Base-by-base conservation (phyloP, 2,797 vertebrate species). In the Siniperca scherzeri region DNA sequence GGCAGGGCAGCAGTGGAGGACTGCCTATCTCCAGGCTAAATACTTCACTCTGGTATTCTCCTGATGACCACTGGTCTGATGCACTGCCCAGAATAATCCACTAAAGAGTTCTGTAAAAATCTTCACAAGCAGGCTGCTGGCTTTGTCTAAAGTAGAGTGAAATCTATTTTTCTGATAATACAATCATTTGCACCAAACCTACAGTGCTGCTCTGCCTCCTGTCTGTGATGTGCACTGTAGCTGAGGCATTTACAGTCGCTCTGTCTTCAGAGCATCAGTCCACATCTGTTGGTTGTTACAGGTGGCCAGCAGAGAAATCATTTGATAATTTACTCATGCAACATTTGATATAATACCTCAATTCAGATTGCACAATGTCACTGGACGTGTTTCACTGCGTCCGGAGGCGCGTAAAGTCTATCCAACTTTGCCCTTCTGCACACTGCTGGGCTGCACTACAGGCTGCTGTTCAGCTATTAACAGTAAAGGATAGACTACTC, bases 401-500 rank as follows among this genome's bases (percentile, higher is more conserved):
- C 70, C 80, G 4, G 30, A 33, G 33, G 82, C 25, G 80, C 80
- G 46, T 65, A 68, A 91, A 93, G 89, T 92, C 85, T 52, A 36
- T 7, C 62, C 74, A 94, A 92, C 87, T 92, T 92, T 88, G 25
- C 40, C 70, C 64, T 36, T 19, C 14, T 46, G 57, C 61, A 59
- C 69, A 30, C 46, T 27, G 68, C 61, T 2, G 48, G 19, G 70
- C 52, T 64, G 78, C 77, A 30, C 73, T 19, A 53, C 40, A 27
- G 12, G 64, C 64, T 74, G 74, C 80, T n/a, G 71, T 71, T 69
- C 69, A 27, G 50, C 53, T 1, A 1, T 46, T 25, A n/a, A 61
- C 27, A 50, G 71, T 12, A 48, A 70, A 65, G 53, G 74, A 81
- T 44, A 40, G 56, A 79, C 40, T 30, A 87, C 94, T 95, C 94